These are phyloP conservation scores for Orbicella faveolata DNA, from an alignment of 64 coral and sea anemone species.

Conservation along the genomic window DNA sequence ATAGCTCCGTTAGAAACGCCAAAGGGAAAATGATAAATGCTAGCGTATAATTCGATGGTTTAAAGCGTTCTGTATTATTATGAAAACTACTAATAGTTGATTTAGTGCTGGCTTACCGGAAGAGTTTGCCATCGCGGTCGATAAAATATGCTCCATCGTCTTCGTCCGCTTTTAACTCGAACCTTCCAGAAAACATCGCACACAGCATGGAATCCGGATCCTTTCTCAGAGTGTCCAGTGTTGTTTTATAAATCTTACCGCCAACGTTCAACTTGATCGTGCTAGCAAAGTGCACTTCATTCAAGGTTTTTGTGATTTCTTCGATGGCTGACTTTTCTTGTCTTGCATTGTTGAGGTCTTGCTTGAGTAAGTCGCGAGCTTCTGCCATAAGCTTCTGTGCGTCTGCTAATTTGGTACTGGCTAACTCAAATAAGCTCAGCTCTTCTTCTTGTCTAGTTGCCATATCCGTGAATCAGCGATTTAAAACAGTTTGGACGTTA, in stretches of 20 bases:
- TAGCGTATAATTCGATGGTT: no score
- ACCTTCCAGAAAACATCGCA: constrained; percentile 40
- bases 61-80: no score
- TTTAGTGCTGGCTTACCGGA: not conserved
- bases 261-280: constrained; percentile 24
- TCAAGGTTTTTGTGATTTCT: not conserved
- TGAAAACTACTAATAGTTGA: no score
- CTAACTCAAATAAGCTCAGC: not conserved
- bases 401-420: not conserved
- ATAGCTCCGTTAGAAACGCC: no score
- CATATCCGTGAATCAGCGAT: not conserved
- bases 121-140: constrained; percentile 17
- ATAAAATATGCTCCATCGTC: constrained; percentile 44
- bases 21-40: no score
- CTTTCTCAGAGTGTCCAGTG: constrained; percentile 13
- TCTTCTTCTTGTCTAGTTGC: not conserved
- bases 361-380: not conserved
- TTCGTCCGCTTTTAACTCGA: not conserved
- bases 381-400: not conserved
- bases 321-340: not conserved
- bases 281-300: not conserved
- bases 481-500: no score
- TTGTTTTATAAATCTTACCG: constrained; percentile 37
- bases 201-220: constrained; percentile 38
- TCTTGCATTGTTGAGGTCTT: not conserved